Evolutionary conservation across 2,797 vertebrate genomes (phyloP).

Genomic region (Parotocinclus haroldoi): DNA sequence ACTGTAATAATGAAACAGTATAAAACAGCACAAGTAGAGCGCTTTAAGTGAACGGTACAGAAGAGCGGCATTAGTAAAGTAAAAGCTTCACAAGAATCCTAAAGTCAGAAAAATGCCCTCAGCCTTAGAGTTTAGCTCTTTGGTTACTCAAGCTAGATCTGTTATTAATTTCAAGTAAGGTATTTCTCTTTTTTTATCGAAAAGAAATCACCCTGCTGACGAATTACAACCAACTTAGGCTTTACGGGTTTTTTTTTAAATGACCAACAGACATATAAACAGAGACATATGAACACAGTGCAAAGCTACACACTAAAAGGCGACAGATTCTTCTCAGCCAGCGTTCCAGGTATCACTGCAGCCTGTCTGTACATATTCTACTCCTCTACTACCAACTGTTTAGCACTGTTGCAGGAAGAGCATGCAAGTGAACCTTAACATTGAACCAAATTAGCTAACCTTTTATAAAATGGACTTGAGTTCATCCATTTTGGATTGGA

Average conservation of each 20-base stretch:
- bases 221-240: slow-evolving; percentile 33
- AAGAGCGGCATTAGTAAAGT: slow-evolving; percentile 47
- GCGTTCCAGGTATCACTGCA: neutral
- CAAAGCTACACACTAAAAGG: slow-evolving; percentile 66
- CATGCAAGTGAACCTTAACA: neutral
- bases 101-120: slow-evolving; percentile 27
- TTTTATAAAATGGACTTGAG: neutral
- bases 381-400: neutral
- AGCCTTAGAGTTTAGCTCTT: slow-evolving; percentile 75
- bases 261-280: slow-evolving; percentile 50
- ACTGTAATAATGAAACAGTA: too few relatives aligned
- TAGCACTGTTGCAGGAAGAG: slow-evolving; percentile 4
- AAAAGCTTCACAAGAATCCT: slow-evolving; percentile 34
- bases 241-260: slow-evolving; percentile 31
- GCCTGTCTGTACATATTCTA: neutral
- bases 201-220: slow-evolving; percentile 61
- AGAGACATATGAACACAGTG: slow-evolving; percentile 64
- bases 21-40: slow-evolving; percentile 73
- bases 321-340: slow-evolving; percentile 37
- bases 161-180: slow-evolving; percentile 65
- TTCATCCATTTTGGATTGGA: too few relatives aligned
- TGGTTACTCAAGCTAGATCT: slow-evolving; percentile 80
- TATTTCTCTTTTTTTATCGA: slow-evolving; percentile 60
- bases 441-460: neutral
- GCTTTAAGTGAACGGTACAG: slow-evolving; percentile 56